Evolutionary conservation across 2,113 vertebrate species (phyloP).

Genomic region (Cariama cristata): DNA sequence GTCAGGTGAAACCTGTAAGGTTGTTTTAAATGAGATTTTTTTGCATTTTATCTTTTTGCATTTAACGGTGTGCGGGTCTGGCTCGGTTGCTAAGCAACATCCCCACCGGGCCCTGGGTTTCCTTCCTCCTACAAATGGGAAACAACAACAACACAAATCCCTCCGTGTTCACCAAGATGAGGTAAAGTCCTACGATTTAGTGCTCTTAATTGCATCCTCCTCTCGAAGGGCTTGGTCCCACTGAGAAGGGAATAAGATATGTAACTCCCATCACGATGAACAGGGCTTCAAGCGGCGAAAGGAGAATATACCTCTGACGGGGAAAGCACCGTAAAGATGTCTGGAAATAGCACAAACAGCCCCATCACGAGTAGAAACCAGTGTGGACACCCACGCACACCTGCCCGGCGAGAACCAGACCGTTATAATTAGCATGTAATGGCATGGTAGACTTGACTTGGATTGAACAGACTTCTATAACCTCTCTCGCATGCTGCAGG

Average conservation of each 20-base stretch:
- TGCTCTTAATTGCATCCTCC: background rate
- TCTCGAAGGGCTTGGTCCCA: background rate
- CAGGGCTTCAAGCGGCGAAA: background rate
- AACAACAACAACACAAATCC: background rate
- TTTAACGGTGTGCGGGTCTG: background rate
- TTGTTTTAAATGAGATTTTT: background rate
- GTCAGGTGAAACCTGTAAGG: background rate
- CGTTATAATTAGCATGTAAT: accelerated
- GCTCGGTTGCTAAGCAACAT: slow-evolving; percentile 64
- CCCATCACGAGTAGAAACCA: background rate
- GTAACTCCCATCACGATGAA: background rate
- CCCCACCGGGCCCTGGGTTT: slow-evolving; percentile 15
- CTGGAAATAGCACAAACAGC: background rate
- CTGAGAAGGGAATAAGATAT: background rate
- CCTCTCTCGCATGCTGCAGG: accelerated
- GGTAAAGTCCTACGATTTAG: background rate
- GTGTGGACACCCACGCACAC: background rate
- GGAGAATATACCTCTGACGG: background rate
- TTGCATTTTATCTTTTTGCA: background rate
- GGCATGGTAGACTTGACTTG: background rate
- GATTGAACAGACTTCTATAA: background rate
- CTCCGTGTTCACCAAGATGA: background rate
- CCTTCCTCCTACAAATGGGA: slow-evolving; percentile 34
- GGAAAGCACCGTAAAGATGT: background rate
- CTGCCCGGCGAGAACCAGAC: background rate